phyloP scores from a whole-genome alignment of 2,888 invertebrate genomes.

The Cephus rjabovi region DNA sequence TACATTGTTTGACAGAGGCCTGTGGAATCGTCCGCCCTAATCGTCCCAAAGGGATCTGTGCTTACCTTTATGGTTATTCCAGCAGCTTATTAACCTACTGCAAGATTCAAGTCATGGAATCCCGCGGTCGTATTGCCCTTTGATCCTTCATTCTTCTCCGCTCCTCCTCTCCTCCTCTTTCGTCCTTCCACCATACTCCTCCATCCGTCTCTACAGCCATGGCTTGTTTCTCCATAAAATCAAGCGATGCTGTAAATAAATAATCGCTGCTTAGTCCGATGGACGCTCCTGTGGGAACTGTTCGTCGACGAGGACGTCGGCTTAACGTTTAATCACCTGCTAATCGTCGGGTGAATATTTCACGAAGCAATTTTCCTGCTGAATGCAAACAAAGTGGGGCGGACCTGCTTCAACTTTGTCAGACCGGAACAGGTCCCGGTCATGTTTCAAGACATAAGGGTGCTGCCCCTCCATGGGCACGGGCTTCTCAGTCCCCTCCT shows the following conservation, averaged over 20 bases:
- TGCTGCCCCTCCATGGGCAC: not conserved
- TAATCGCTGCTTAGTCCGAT: not conserved
- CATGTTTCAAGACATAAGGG: not conserved
- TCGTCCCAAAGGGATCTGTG: not conserved
- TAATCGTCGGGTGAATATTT: constrained; percentile 57
- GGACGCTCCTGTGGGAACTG: not conserved
- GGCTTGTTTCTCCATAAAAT: not conserved
- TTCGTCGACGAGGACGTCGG: not conserved
- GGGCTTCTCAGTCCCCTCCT: not conserved
- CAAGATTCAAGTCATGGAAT: not conserved
- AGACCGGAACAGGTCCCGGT: not conserved
- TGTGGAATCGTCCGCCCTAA: not conserved
- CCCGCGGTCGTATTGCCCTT: not conserved
- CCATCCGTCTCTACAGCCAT: not conserved
- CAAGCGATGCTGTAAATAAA: not conserved
- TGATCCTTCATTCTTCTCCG: not conserved
- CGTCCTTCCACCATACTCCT: not conserved
- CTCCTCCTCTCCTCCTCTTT: too few relatives aligned
- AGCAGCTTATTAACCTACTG: not conserved
- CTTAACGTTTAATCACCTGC: constrained; percentile 25
- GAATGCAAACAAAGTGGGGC: constrained; percentile 27
- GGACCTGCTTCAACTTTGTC: not conserved
- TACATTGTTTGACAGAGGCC: not conserved
- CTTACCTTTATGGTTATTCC: not conserved
- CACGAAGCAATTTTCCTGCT: constrained; percentile 44